Conservation (phyloP, 2,888 invertebrate genomes). For the Diachrysia chrysitis region DNA sequence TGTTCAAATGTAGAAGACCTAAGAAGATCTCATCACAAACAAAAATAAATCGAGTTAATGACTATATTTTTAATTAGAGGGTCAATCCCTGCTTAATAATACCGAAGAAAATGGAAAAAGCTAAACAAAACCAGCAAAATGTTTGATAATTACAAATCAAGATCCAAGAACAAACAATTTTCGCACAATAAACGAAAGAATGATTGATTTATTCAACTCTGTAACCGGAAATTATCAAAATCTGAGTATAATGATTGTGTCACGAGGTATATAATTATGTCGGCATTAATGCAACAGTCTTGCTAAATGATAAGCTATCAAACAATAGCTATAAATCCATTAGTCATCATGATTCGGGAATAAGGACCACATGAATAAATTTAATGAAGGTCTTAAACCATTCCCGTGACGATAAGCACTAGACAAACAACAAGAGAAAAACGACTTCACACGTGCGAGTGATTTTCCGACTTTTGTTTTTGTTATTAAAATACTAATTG, state of each 20-base stretch:
- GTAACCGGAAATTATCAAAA: constrained; percentile 62
- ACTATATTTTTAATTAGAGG: too few species aligned
- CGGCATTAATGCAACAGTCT: neutral
- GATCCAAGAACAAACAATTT: neutral
- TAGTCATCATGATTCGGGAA: neutral
- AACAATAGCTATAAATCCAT: neutral
- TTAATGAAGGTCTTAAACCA: neutral
- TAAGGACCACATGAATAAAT: neutral
- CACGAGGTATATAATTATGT: constrained; percentile 68
- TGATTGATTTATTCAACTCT: constrained; percentile 75
- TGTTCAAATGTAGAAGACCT: too few species aligned
- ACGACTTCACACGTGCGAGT: neutral
- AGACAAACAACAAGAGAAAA: too few species aligned
- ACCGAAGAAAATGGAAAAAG: neutral
- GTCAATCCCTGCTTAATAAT: too few species aligned
- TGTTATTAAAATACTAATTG: neutral
- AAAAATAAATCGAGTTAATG: too few species aligned
- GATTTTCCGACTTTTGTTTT: neutral
- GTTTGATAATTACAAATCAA: neutral
- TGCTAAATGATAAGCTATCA: constrained; percentile 1
- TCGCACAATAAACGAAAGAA: constrained; percentile 37
- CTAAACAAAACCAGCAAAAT: neutral
- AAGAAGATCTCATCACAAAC: too few species aligned
- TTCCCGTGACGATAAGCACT: neutral
- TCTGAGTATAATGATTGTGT: constrained; percentile 67